Base-by-base conservation (phyloP, 1,140 invertebrate species). In the Drosophila bocki region DNA sequence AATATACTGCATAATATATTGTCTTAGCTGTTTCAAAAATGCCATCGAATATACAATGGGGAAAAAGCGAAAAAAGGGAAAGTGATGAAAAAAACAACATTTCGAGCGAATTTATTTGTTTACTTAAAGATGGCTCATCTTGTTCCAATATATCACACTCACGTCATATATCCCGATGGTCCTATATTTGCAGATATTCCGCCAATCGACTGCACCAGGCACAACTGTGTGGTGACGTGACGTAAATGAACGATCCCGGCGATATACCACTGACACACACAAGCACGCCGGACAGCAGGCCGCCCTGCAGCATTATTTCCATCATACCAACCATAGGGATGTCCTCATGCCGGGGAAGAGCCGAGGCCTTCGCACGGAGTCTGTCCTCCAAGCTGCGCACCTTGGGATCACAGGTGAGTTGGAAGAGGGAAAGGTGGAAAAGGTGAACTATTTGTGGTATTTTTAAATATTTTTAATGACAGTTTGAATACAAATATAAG, bases 331-430 rank as follows among this genome's bases (percentile, higher is more conserved):
- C 76, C 69, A 76, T 93, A 76, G 90, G 92, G 59, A 96, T 96
- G 94, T 96, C 96, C 91, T 97, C 96, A 91, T 97, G 96, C 91
- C 94, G 96, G 47, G 95, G 95, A 35, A 94, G 96, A 59, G 96
- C 96, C 17, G 96, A 97, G 90, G 96, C 96, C 44, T 96, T 97
- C 86, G 96, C 96, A 51, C 94, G 96, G 63, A 95, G 95, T 80
- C 93, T 97, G 59, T 96, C 97, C 78, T 95, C 95, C 32, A 95
- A 96, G 67, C 93, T 97, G 59, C 95, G 95, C 67, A 95, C 95
- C 45, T 93, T 97, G 56, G 95, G 95, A 17, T 92, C 94, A 48
- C 93, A 95, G 53, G 93, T 93, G 57, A 83, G 67, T 9, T n/a
- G 0, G 13, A 32, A 26, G 7, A 2, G 13, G 1, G 37, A 13